phyloP scores from a whole-genome alignment of 2,113 vertebrate species.

The Leucopsar rothschildi region DNA sequence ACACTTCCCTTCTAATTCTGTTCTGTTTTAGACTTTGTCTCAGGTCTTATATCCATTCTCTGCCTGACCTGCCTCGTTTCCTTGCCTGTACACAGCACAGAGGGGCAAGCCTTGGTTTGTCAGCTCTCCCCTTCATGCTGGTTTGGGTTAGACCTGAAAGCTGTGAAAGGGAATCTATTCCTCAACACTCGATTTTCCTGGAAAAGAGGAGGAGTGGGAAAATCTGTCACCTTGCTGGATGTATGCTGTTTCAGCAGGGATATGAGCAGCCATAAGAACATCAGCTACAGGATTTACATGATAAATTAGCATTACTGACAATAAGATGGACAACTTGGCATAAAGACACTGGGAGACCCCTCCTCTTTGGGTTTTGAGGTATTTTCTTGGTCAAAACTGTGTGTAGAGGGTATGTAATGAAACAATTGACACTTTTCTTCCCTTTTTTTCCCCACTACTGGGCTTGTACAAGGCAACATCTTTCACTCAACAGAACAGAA shows the following conservation, averaged over 20 bases:
- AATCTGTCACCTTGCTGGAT: background rate
- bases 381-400: background rate
- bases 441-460: background rate
- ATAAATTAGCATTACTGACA: background rate
- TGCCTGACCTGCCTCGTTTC: background rate
- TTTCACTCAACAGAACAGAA: background rate
- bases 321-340: background rate
- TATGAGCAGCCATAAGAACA: background rate
- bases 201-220: background rate
- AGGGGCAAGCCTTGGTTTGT: background rate
- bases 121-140: background rate
- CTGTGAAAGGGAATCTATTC: background rate
- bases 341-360: background rate
- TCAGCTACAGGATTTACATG: background rate
- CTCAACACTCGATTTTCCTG: background rate
- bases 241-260: background rate
- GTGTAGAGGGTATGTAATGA: background rate
- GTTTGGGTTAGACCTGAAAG: background rate
- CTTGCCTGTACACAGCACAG: background rate
- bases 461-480: background rate
- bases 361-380: fast-evolving
- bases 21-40: background rate
- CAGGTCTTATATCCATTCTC: background rate
- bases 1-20: background rate
- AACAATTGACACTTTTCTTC: background rate